phyloP scores from a whole-genome alignment of 2,888 invertebrate genomes.

The Iphiclides podalirius region DNA sequence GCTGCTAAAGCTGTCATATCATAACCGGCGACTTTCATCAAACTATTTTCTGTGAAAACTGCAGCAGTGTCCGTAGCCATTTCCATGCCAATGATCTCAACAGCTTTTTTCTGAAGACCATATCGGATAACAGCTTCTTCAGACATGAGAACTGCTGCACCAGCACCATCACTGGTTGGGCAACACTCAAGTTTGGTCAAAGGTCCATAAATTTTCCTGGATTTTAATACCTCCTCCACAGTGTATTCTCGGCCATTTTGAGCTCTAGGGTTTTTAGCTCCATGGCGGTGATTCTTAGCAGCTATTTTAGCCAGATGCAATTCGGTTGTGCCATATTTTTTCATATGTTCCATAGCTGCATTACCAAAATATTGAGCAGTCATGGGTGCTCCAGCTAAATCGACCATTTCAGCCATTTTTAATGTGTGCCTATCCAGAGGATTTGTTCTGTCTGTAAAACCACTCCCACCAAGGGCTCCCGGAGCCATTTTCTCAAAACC shows the following conservation, averaged over 20 bases:
- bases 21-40: slow-evolving; percentile 90
- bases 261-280: slow-evolving; percentile 97
- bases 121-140: slow-evolving; percentile 93
- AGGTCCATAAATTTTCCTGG: slow-evolving; percentile 93
- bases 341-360: slow-evolving; percentile 97
- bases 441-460: slow-evolving; percentile 90
- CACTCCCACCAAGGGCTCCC: slow-evolving; percentile 89
- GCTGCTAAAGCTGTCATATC: slow-evolving; percentile 96
- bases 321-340: slow-evolving; percentile 94
- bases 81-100: slow-evolving; percentile 98
- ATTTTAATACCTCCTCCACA: slow-evolving; percentile 92
- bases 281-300: slow-evolving; percentile 98
- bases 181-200: slow-evolving; percentile 98
- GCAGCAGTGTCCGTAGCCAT: slow-evolving; percentile 95
- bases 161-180: slow-evolving; percentile 99
- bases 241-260: slow-evolving; percentile 96
- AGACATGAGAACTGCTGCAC: slow-evolving; percentile 94
- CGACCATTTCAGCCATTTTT: slow-evolving; percentile 90
- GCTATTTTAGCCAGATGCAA: slow-evolving; percentile 98
- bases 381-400: slow-evolving; percentile 90
- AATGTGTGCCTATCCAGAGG: slow-evolving; percentile 94
- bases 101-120: slow-evolving; percentile 89
- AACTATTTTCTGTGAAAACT: slow-evolving; percentile 89
- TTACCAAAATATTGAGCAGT: slow-evolving; percentile 98
- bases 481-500: slow-evolving; percentile 99